phyloP scores from a whole-genome alignment of 2,113 vertebrate species.

The Globicephala melas region DNA sequence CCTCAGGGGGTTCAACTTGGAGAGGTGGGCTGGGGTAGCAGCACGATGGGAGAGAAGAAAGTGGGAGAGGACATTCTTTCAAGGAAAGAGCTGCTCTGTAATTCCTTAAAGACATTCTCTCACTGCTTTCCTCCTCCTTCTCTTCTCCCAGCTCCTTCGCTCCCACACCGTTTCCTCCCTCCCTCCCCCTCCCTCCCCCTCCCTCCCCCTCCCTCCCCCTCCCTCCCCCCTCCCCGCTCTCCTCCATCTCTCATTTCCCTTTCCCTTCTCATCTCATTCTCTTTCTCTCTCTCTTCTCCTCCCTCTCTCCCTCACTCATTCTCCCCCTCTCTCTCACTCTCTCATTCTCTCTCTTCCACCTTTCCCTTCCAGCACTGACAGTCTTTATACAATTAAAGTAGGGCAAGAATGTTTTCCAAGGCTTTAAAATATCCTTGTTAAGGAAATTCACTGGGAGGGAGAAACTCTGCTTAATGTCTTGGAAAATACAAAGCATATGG shows the following conservation, averaged over 20 bases:
- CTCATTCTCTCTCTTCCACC: background rate
- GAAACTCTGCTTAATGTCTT: conserved; percentile 53
- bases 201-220: no score
- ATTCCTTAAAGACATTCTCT: background rate
- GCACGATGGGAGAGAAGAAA: background rate
- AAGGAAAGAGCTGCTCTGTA: conserved; percentile 43
- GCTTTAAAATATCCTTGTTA: conserved; percentile 69
- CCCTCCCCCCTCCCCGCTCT: no score
- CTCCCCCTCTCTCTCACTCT: no score
- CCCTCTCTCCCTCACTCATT: background rate
- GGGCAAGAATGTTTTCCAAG: conserved; percentile 60
- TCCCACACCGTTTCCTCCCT: no score
- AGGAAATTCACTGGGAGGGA: conserved; percentile 65
- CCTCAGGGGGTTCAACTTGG: background rate
- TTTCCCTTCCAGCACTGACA: conserved; percentile 41
- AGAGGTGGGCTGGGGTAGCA: background rate
- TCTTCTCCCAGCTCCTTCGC: background rate
- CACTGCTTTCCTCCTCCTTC: background rate
- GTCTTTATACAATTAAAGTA: conserved; percentile 65
- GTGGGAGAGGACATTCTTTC: background rate
- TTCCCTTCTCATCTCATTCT: background rate
- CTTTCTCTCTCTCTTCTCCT: no score
- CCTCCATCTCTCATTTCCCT: background rate
- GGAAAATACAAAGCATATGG: conserved; percentile 53
- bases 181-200: no score